Percentiles rank a stretch among this genome's conserved stretches.
These are phyloP conservation scores for Amblyopsis rosae DNA, from an alignment of 2,113 vertebrate species.

Conservation along the genomic window DNA sequence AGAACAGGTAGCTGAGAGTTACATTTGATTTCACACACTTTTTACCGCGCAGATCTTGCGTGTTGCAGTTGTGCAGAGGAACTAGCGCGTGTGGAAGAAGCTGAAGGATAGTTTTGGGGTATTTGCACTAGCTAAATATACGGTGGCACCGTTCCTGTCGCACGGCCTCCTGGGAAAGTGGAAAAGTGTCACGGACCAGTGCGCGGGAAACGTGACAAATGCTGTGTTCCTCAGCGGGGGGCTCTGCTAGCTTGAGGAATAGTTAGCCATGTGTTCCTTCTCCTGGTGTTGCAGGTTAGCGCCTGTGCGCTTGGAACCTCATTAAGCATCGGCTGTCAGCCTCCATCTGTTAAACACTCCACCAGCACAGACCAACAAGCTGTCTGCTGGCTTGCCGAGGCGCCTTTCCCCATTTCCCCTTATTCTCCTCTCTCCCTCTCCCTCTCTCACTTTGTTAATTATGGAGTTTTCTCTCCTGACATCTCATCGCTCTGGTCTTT, in stretches of 20 bases:
- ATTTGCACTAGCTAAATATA: too few species aligned
- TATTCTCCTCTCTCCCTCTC: conserved; percentile 6
- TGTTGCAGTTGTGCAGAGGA: too few species aligned
- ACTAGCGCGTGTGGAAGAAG: too few species aligned
- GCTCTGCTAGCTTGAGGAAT: conserved; percentile 63
- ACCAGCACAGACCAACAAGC: conserved; percentile 55
- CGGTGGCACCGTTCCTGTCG: too few species aligned
- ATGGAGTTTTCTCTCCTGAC: background rate
- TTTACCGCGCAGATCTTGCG: too few species aligned
- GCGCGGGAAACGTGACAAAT: too few species aligned
- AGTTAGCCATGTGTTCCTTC: conserved; percentile 72
- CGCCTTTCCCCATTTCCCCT: background rate
- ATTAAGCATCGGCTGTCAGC: conserved; percentile 76
- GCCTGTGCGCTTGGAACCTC: conserved; percentile 69
- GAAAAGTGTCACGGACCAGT: too few species aligned
- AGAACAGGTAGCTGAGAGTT: too few species aligned
- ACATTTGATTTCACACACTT: too few species aligned
- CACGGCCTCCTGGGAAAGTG: too few species aligned
- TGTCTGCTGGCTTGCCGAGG: conserved; percentile 37
- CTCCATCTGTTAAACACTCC: conserved; percentile 76
- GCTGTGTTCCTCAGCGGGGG: background rate
- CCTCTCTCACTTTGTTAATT: conserved; percentile 18
- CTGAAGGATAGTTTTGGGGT: too few species aligned
- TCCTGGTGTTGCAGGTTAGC: conserved; percentile 69
- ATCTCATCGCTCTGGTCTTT: conserved; percentile 1